Evolutionary conservation across 2,888 invertebrate species (phyloP).

Genomic region (Drosophila nr. perissopoda): DNA sequence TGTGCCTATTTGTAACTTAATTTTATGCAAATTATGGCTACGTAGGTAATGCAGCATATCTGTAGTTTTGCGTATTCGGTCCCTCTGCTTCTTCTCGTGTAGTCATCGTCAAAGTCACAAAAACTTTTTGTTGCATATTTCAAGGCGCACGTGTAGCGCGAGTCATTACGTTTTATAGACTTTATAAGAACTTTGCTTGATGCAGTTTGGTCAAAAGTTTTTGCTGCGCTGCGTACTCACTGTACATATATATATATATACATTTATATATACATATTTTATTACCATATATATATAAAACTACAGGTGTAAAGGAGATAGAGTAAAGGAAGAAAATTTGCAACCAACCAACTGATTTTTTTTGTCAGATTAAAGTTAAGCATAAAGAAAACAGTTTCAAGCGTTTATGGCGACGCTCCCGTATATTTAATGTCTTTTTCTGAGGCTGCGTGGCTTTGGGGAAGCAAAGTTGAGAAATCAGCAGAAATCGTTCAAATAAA

Average conservation of each 20-base stretch:
- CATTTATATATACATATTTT: neutral
- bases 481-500: slow-evolving; percentile 18
- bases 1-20: slow-evolving; percentile 59
- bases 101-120: slow-evolving; percentile 60
- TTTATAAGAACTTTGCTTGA: slow-evolving; percentile 72
- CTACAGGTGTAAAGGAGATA: slow-evolving; percentile 11
- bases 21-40: slow-evolving; percentile 56
- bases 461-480: slow-evolving; percentile 1
- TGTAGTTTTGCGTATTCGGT: neutral
- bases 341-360: slow-evolving; percentile 23
- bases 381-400: slow-evolving; percentile 41
- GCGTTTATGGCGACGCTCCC: slow-evolving; percentile 25
- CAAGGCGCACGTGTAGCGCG: slow-evolving; percentile 68
- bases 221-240: slow-evolving; percentile 37
- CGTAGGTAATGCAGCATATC: slow-evolving; percentile 16
- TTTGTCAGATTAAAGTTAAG: slow-evolving; percentile 40
- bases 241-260: slow-evolving; percentile 2
- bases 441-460: neutral
- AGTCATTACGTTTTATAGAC: slow-evolving; percentile 78
- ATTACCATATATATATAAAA: slow-evolving; percentile 5
- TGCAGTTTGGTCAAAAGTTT: slow-evolving; percentile 74
- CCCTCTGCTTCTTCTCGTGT: neutral
- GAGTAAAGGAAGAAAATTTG: slow-evolving; percentile 1
- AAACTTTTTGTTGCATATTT: slow-evolving; percentile 75
- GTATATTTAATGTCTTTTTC: slow-evolving; percentile 31